Evolutionary conservation across 2,113 vertebrate genomes (phyloP).

Genomic region (Paramormyrops kingsleyae): DNA sequence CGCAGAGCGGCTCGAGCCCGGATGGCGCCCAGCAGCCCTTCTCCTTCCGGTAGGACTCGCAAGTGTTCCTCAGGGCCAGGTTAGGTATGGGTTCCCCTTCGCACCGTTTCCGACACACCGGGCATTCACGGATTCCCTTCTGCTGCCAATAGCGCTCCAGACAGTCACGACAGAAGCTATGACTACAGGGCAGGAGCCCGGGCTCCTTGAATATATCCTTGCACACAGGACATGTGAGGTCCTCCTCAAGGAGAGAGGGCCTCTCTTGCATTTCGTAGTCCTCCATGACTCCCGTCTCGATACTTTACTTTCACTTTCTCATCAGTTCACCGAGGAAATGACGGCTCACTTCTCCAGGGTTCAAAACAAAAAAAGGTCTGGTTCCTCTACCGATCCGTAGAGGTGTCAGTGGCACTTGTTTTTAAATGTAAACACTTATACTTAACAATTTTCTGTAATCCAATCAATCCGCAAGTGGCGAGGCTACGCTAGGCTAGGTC

Average conservation of each 20-base stretch:
- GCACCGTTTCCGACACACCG: conserved; percentile 42
- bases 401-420: background rate
- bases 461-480: background rate
- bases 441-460: background rate
- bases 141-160: conserved; percentile 20
- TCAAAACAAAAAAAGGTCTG: background rate
- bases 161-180: conserved; percentile 57
- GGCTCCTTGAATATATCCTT: conserved; percentile 47
- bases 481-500: too few relatives aligned
- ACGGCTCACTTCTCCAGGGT: background rate
- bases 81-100: conserved; percentile 37
- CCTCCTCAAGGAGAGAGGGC: conserved; percentile 35
- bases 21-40: background rate
- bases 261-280: conserved; percentile 42
- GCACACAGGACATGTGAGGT: conserved; percentile 60
- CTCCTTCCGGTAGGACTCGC: conserved; percentile 44
- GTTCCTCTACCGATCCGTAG: background rate
- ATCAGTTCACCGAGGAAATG: background rate
- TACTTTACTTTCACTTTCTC: conserved; percentile 15
- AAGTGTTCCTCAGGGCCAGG: conserved; percentile 45
- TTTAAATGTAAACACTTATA: background rate
- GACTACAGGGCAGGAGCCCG: conserved; percentile 50
- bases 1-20: conserved; percentile 28
- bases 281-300: conserved; percentile 30
- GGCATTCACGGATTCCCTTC: conserved; percentile 30